phyloP scores from a whole-genome alignment of 2,113 vertebrate species.

The Ailurus styani region DNA sequence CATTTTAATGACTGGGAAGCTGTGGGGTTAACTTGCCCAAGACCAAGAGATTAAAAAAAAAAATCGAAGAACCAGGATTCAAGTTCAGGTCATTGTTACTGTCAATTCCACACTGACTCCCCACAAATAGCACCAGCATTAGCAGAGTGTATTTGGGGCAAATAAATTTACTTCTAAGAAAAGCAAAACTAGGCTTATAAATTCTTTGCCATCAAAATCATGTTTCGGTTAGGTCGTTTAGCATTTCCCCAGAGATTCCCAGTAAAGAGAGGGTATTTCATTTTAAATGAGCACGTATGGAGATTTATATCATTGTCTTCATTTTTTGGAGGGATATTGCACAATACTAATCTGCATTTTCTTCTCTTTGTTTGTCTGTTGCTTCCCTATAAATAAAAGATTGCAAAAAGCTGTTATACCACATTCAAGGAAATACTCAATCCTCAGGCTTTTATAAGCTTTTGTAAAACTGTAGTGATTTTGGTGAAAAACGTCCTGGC shows the following conservation, averaged over 20 bases:
- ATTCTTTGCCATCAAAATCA: slow-evolving; percentile 24
- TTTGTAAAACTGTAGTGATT: slow-evolving; percentile 58
- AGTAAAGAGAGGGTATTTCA: slow-evolving; percentile 26
- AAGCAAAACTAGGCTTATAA: slow-evolving; percentile 4
- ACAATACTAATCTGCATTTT: slow-evolving; percentile 29
- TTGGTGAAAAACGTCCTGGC: slow-evolving; percentile 37
- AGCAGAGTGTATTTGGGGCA: neutral
- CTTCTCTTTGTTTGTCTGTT: slow-evolving; percentile 49
- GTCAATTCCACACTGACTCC: neutral
- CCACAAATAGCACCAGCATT: neutral
- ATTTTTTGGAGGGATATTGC: neutral
- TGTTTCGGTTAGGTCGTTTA: slow-evolving; percentile 39
- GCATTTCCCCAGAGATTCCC: slow-evolving; percentile 14
- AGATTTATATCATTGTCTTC: slow-evolving; percentile 25
- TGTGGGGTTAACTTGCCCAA: neutral
- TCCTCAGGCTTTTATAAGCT: slow-evolving; percentile 49
- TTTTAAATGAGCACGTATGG: neutral
- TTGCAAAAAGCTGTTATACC: slow-evolving; percentile 46
- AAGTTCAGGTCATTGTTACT: neutral
- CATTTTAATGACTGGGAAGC: neutral
- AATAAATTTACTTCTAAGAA: slow-evolving; percentile 18
- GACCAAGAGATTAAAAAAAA: neutral
- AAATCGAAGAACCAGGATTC: neutral
- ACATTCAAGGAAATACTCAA: slow-evolving; percentile 35
- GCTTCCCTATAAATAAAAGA: slow-evolving; percentile 50